A percentile compares a stretch with the other conserved stretches of the same genome.
These are phyloP conservation scores for Ibidorhyncha struthersii DNA, from an alignment of 2,113 vertebrate genomes.

Conservation along the genomic window DNA sequence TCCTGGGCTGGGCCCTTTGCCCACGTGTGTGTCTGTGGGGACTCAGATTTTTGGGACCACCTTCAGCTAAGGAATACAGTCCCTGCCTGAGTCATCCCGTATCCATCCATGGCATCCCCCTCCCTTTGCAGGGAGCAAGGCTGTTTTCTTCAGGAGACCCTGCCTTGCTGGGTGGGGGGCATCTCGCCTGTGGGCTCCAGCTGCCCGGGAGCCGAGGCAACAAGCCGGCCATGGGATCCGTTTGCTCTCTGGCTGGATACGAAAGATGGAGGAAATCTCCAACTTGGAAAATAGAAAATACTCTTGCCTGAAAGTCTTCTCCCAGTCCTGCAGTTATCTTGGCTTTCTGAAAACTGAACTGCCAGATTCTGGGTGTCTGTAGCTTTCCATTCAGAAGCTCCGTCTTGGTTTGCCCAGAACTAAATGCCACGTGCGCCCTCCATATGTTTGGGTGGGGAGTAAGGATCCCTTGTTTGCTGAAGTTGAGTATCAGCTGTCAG, in stretches of 20 bases:
- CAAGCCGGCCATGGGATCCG: fast-evolving
- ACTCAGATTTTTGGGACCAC: not conserved
- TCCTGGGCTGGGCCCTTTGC: not conserved
- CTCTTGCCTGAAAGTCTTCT: not conserved
- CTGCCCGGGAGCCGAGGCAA: not conserved
- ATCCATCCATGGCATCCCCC: fast-evolving
- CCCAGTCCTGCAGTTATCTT: fast-evolving
- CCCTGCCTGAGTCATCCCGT: fast-evolving
- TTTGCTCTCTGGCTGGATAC: not conserved
- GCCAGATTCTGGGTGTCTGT: not conserved
- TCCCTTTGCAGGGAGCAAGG: not conserved
- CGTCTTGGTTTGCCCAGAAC: not conserved
- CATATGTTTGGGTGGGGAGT: not conserved
- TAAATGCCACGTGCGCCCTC: too few relatives aligned
- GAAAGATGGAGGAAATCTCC: not conserved
- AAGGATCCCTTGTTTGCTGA: not conserved
- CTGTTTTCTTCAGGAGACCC: not conserved
- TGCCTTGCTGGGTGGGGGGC: fast-evolving
- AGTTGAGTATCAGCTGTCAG: not conserved
- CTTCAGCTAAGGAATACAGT: not conserved
- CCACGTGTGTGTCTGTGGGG: too few relatives aligned
- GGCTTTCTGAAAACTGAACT: not conserved
- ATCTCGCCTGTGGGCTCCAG: fast-evolving
- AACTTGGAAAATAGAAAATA: not conserved
- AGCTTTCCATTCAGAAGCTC: not conserved